Conservation (phyloP, 37 sponge, comb jelly and placozoan genomes). For the Hormiphora californensis region DNA sequence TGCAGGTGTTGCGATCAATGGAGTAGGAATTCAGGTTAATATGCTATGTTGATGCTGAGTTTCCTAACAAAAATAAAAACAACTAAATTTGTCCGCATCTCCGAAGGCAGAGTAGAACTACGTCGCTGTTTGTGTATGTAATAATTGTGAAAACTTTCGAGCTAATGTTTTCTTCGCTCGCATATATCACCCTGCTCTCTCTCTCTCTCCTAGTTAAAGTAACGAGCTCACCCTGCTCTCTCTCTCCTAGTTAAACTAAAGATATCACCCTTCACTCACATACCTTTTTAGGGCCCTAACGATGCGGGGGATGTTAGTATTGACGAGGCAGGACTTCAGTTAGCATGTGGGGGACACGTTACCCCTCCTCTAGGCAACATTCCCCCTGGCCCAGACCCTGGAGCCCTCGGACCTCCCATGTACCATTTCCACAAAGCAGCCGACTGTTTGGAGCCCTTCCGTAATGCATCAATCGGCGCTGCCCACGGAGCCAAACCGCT, state of each 20-base stretch:
- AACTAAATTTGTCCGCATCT: too few species aligned
- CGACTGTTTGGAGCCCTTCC: slow-evolving; percentile 13
- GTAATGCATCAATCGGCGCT: not conserved
- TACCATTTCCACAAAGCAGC: slow-evolving; percentile 49
- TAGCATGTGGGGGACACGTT: slow-evolving; percentile 22
- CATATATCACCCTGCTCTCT: too few species aligned
- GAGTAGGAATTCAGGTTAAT: slow-evolving; percentile 38
- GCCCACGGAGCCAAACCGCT: slow-evolving; percentile 22
- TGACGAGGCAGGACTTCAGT: slow-evolving; percentile 39
- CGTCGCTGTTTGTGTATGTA: too few species aligned
- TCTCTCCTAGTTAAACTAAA: too few species aligned
- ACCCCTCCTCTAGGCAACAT: slow-evolving; percentile 43
- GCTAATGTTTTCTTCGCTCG: too few species aligned
- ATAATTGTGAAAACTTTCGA: too few species aligned
- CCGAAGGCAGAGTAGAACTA: too few species aligned
- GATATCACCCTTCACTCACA: too few species aligned
- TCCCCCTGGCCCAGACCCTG: slow-evolving; percentile 24
- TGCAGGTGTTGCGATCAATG: slow-evolving; percentile 48
- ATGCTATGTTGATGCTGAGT: too few species aligned
- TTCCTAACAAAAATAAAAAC: too few species aligned
- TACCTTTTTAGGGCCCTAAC: slow-evolving; percentile 43
- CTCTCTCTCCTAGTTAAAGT: too few species aligned
- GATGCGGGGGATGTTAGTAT: slow-evolving; percentile 54
- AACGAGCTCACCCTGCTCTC: too few species aligned
- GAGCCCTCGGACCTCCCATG: slow-evolving; percentile 3